Percentiles rank a stretch among this genome's conserved stretches.
Conservation (phyloP, 2,797 vertebrate genomes). For the Pachyuromys duprasi region DNA sequence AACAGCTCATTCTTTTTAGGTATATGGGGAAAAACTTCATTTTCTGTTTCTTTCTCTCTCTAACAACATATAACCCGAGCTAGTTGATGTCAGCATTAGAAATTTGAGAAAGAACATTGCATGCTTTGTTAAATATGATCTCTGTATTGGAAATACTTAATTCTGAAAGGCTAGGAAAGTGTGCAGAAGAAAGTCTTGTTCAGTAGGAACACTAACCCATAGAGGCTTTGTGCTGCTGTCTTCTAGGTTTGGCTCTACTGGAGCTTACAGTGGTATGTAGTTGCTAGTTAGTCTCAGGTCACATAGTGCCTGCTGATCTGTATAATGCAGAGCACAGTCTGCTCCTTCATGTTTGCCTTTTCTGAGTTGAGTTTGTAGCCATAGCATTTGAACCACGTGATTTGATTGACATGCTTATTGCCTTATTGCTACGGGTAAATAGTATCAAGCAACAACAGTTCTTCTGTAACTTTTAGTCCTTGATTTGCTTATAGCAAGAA, state of each 20-base stretch:
- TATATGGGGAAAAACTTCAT: neutral
- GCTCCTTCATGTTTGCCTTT: neutral
- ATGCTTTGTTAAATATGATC: neutral
- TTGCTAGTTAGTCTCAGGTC: neutral
- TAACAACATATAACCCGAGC: neutral
- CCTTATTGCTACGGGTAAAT: neutral
- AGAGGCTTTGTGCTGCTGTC: neutral
- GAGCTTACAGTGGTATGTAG: too few species aligned
- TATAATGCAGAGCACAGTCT: neutral
- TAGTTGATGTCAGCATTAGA: neutral
- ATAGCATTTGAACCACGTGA: neutral
- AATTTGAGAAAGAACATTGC: neutral
- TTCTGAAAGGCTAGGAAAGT: neutral
- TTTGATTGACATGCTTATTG: neutral
- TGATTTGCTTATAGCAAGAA: neutral
- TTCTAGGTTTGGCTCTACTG: neutral
- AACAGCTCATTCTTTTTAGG: neutral
- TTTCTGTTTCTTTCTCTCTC: constrained; percentile 16
- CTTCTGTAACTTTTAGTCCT: neutral
- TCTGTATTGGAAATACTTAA: neutral
- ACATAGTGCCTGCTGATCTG: neutral
- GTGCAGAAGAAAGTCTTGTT: neutral
- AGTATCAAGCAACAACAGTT: neutral
- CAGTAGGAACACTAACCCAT: neutral
- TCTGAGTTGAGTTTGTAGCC: neutral